Conservation (phyloP, 2,113 vertebrate species). For the Xenotilapia leptura region DNA sequence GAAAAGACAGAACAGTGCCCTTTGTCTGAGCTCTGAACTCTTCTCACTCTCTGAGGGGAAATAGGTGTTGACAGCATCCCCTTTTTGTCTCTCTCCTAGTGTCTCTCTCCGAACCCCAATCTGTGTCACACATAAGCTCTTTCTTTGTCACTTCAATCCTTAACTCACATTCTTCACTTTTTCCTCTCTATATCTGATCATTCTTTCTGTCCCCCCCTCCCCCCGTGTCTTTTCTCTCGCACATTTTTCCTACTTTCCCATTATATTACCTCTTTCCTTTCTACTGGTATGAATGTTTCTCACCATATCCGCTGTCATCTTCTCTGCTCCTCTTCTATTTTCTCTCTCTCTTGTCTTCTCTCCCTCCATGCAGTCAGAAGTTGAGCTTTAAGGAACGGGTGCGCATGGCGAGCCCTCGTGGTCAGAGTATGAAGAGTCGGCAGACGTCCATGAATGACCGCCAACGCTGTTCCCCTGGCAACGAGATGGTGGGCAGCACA, state of each 20-base stretch:
- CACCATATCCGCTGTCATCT: not conserved
- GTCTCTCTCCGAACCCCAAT: constrained; percentile 20
- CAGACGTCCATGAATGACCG: constrained; percentile 88
- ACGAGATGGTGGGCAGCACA: constrained; percentile 74
- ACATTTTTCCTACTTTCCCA: not conserved
- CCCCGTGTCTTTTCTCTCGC: not conserved
- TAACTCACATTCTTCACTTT: not conserved
- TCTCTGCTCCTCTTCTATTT: not conserved
- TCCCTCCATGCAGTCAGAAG: constrained; percentile 84
- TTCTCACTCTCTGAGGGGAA: constrained; percentile 11
- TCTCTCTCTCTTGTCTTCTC: not conserved
- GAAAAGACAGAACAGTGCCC: constrained; percentile 23
- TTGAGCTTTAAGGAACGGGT: constrained; percentile 97
- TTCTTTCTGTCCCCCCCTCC: not conserved
- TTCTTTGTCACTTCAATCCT: not conserved
- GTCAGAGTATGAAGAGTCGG: constrained; percentile 91
- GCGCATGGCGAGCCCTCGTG: constrained; percentile 94
- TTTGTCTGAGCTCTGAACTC: constrained; percentile 30
- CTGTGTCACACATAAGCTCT: not conserved
- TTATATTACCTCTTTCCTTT: not conserved
- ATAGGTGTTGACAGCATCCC: constrained; percentile 36
- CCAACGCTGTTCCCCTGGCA: constrained; percentile 82
- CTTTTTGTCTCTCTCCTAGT: not conserved
- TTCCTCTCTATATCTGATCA: not conserved
- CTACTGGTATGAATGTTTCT: not conserved